Base-by-base conservation (phyloP, 2,113 vertebrate species). In the Chlorodrepanis virens region DNA sequence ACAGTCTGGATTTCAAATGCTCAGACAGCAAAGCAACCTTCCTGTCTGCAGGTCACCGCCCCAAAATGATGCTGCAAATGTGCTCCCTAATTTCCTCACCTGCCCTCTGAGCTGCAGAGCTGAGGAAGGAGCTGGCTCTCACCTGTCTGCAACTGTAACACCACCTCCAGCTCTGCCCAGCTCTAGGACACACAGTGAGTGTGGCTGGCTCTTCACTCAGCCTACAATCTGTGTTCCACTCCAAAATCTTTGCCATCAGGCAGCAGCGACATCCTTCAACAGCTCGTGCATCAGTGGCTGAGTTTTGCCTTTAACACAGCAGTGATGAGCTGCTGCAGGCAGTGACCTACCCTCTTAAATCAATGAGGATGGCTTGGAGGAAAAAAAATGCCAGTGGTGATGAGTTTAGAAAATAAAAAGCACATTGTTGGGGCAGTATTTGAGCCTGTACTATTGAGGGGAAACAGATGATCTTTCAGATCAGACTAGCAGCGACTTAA, bases 391-490 rank as follows among this genome's bases (percentile, higher is more conserved):
- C 9, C 6, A 42, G 18, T 21, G 27, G 21, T 45, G 47, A 29
- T 75, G 56, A 63, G 49, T 68, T 87, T 17, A n/a, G 24, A 37
- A 75, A 70, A 31, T 56, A 29, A 47, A 45, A 24, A 21, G 21
- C 11, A 72, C 5, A 23, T 49, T 77, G 27, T 60, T 70, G 27
- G 49, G 28, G 12, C 68, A 52, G 24, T 9, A 11, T 71, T 89
- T 71, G 35, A 93, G 60, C 11, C 68, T 67, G 6, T 56, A 20
- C 42, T 82, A 20, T 40, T 29, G 61, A 90, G 77, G 61, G 87
- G 74, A 95, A 94, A 85, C 50, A 60, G 83, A 87, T 92, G 77
- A 93, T 74, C 63, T 80, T 88, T 85, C 54, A 90, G 82, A 87
- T 88, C 52, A 60, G 68, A 19, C 31, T 52, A 54, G 33, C 24